Percentiles rank a stretch among this genome's conserved stretches.
phyloP scores from a whole-genome alignment of 2,113 vertebrate species.

The Phylloscopus trochilus region DNA sequence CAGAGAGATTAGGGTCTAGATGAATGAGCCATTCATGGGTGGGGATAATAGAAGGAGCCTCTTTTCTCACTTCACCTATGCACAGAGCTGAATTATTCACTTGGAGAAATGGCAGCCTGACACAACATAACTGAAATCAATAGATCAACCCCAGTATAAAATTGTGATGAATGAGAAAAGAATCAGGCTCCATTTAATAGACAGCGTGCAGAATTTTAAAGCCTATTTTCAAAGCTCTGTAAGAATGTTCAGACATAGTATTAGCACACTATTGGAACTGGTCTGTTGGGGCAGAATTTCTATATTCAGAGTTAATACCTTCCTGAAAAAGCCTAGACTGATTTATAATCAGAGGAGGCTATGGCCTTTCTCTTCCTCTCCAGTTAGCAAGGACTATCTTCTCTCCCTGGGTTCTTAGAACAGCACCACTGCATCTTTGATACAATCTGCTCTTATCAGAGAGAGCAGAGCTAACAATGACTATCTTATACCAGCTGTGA shows the following conservation, averaged over 20 bases:
- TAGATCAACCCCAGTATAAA: conserved; percentile 20
- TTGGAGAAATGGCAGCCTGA: conserved; percentile 27
- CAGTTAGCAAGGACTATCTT: not conserved
- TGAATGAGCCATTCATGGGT: conserved; percentile 38
- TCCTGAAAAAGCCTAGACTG: not conserved
- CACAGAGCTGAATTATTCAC: conserved; percentile 3
- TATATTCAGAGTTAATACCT: not conserved
- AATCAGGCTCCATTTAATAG: not conserved
- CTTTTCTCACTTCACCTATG: conserved; percentile 50
- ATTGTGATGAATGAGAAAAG: conserved; percentile 11
- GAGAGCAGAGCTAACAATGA: not conserved
- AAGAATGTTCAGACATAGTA: not conserved
- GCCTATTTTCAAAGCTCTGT: conserved; percentile 18
- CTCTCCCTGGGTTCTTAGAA: not conserved
- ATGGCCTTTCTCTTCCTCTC: not conserved
- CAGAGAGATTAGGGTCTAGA: conserved; percentile 50
- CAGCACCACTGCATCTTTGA: not conserved
- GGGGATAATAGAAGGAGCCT: conserved; percentile 22
- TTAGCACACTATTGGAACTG: not conserved
- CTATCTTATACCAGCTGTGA: not conserved
- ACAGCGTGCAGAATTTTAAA: not conserved
- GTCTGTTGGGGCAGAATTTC: not conserved
- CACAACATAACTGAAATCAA: conserved; percentile 33
- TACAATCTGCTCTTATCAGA: not conserved
- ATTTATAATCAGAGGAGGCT: not conserved